Evolutionary conservation across 2,888 invertebrate species (phyloP).

Genomic region (Orgyia antiqua): DNA sequence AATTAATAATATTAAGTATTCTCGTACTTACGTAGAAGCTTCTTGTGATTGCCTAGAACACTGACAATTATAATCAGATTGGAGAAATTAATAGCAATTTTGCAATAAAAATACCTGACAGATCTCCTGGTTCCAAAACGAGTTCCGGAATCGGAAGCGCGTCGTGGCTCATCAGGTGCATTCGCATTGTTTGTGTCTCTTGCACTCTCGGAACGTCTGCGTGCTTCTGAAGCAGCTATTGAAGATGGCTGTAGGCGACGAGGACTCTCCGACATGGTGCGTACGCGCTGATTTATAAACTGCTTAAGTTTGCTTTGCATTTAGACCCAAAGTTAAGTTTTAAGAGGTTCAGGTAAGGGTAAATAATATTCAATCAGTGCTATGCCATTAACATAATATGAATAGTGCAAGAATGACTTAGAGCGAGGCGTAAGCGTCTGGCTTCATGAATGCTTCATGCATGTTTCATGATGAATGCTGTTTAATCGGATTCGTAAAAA

Average conservation of each 20-base stretch:
- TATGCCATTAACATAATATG: slow-evolving; percentile 2
- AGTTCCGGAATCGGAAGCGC: slow-evolving; percentile 57
- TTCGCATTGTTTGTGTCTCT: slow-evolving; percentile 33
- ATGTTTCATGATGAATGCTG: slow-evolving; percentile 4
- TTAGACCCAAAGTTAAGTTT: neutral
- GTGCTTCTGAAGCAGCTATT: slow-evolving; percentile 41
- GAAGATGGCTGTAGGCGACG: slow-evolving; percentile 53
- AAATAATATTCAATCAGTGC: slow-evolving; percentile 6
- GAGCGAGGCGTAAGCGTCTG: slow-evolving; percentile 4
- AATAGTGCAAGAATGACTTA: slow-evolving; percentile 5
- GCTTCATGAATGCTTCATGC: slow-evolving; percentile 9
- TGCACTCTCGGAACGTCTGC: slow-evolving; percentile 56
- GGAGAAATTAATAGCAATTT: neutral
- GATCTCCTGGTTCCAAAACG: slow-evolving; percentile 53
- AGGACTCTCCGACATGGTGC: slow-evolving; percentile 62
- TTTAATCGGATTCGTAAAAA: slow-evolving; percentile 5
- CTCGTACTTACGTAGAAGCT: no score
- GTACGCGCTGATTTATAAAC: slow-evolving; percentile 48
- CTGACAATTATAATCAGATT: no score
- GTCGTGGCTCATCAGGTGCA: slow-evolving; percentile 40
- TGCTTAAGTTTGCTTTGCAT: slow-evolving; percentile 9
- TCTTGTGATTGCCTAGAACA: no score
- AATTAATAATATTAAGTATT: no score
- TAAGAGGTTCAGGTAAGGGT: neutral
- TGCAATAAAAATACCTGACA: slow-evolving; percentile 50